phyloP scores from a whole-genome alignment of 2,797 vertebrate genomes.

The Sebastiscus tertius region DNA sequence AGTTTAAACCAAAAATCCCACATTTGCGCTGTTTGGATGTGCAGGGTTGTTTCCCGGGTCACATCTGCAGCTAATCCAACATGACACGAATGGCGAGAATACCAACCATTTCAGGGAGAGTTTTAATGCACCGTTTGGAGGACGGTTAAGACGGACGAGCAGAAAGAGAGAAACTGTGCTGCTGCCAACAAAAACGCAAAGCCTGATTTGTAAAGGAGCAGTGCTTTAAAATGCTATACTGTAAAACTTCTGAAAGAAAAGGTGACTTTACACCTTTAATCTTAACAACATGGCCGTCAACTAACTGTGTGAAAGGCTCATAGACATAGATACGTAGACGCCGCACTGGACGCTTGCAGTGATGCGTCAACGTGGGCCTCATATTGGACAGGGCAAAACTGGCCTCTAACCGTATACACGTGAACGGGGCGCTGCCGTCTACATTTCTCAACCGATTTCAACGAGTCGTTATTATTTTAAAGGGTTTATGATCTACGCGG shows the following conservation, averaged over 20 bases:
- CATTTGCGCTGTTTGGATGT: background rate
- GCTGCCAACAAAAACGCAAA: constrained; percentile 1
- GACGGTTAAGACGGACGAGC: background rate
- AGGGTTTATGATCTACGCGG: too few relatives aligned
- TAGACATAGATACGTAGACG: too few relatives aligned
- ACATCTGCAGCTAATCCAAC: constrained; percentile 37
- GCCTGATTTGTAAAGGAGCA: background rate
- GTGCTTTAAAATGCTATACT: background rate
- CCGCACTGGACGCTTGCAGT: too few relatives aligned
- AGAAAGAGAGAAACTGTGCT: background rate
- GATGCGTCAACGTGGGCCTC: too few relatives aligned
- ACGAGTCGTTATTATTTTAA: too few relatives aligned
- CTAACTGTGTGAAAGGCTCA: background rate
- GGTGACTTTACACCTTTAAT: background rate
- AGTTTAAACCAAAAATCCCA: background rate
- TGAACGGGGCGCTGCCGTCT: too few relatives aligned
- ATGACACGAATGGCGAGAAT: constrained; percentile 8
- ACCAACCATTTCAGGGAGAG: background rate
- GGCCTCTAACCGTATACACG: too few relatives aligned
- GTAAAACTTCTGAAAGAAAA: background rate
- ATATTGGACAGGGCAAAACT: too few relatives aligned
- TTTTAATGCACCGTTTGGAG: constrained; percentile 15
- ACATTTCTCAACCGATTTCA: too few relatives aligned
- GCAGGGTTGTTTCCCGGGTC: background rate
- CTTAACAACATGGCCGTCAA: background rate